Percentiles rank a stretch among this genome's conserved stretches.
Conservation (phyloP, 2,797 vertebrate species). For the Gallirallus australis region DNA sequence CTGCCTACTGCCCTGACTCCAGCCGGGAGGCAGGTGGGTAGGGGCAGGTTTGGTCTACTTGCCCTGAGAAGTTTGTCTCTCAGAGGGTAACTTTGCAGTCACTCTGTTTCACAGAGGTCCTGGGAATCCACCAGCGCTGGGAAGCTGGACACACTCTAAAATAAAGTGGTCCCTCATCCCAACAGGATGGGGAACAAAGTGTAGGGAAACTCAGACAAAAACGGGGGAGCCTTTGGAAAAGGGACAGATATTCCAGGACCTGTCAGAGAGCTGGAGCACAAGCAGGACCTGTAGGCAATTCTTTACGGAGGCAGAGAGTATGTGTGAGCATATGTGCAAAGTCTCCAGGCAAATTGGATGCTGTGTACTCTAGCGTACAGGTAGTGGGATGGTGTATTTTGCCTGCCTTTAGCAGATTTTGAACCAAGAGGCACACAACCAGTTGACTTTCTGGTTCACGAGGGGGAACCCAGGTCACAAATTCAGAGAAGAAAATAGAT, state of each 20-base stretch:
- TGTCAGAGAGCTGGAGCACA: not conserved
- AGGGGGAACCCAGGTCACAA: not conserved
- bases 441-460: not conserved
- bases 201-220: not conserved
- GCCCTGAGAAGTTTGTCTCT: not conserved
- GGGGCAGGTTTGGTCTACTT: not conserved
- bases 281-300: not conserved
- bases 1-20: accelerated
- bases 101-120: not conserved
- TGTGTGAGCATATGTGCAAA: not conserved
- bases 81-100: not conserved
- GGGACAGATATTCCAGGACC: not conserved
- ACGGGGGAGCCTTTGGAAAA: accelerated
- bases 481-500: not conserved
- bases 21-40: too few species aligned
- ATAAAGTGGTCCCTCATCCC: not conserved
- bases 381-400: not conserved
- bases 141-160: not conserved
- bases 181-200: not conserved
- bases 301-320: not conserved
- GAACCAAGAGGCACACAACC: not conserved
- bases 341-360: not conserved
- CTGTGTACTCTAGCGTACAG: not conserved
- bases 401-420: not conserved
- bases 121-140: not conserved